Evolutionary conservation across 1,140 invertebrate species (phyloP).

Genomic region (Aphelenchoides fujianensis): DNA sequence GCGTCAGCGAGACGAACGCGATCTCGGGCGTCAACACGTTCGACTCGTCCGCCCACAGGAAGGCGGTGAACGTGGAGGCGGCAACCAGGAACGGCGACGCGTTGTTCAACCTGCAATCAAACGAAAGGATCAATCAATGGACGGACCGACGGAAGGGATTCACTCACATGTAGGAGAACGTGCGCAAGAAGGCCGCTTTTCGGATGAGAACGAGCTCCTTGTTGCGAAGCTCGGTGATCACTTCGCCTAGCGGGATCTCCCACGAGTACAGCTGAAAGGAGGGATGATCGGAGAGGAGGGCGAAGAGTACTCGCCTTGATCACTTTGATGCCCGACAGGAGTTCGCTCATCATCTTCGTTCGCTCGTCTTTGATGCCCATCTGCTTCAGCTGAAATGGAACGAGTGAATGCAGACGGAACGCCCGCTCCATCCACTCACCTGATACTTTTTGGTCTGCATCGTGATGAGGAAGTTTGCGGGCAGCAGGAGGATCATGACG

Average conservation of each 20-base stretch:
- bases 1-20: constrained; percentile 67
- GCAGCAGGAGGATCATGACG: constrained; percentile 37
- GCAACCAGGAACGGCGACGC: constrained; percentile 67
- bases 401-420: neutral
- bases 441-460: constrained; percentile 40
- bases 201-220: constrained; percentile 47
- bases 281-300: too few species aligned
- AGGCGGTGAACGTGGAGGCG: constrained; percentile 85
- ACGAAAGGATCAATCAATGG: too few species aligned
- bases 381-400: constrained; percentile 63
- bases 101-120: too few species aligned
- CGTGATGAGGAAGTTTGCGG: constrained; percentile 43
- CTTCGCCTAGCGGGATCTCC: constrained; percentile 76
- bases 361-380: constrained; percentile 68
- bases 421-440: too few species aligned
- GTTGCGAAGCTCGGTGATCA: constrained; percentile 62
- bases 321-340: constrained; percentile 69
- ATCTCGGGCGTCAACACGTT: constrained; percentile 80
- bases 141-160: too few species aligned
- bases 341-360: constrained; percentile 66
- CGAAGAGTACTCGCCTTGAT: too few species aligned
- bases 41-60: constrained; percentile 69
- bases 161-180: constrained; percentile 71
- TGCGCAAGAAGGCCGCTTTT: constrained; percentile 63
- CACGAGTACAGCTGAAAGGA: constrained; percentile 88